phyloP scores from a whole-genome alignment of 2,113 vertebrate species.

The Pteronura brasiliensis region DNA sequence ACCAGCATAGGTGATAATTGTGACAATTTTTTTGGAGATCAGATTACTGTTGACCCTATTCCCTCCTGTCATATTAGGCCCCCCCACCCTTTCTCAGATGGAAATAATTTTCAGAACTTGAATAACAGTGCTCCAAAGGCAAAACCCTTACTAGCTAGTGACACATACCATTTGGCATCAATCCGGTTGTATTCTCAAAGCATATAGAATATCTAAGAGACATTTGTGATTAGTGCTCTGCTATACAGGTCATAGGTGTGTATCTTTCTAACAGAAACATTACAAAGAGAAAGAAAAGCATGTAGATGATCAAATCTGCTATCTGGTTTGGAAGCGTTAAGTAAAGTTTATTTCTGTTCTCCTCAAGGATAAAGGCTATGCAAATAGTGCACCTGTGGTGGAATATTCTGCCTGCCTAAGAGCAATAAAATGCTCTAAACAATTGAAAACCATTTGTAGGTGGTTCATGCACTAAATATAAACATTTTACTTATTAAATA shows the following conservation, averaged over 20 bases:
- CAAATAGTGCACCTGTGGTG: background rate
- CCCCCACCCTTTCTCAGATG: constrained; percentile 37
- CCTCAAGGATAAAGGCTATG: constrained; percentile 3
- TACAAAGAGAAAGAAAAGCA: background rate
- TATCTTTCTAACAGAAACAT: background rate
- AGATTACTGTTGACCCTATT: constrained; percentile 34
- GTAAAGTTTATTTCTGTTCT: constrained; percentile 37
- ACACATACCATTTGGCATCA: background rate
- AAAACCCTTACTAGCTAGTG: background rate
- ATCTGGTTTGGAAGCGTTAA: background rate
- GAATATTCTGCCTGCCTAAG: background rate
- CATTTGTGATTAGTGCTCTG: background rate
- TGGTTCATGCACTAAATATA: background rate
- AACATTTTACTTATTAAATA: background rate
- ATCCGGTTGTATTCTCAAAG: background rate
- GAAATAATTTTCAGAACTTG: constrained; percentile 60
- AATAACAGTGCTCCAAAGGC: constrained; percentile 6
- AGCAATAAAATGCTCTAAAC: background rate
- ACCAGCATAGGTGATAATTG: constrained; percentile 39
- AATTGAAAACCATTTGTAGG: background rate
- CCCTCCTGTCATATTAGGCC: background rate
- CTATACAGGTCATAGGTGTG: background rate
- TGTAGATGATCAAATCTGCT: background rate
- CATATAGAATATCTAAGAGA: background rate
- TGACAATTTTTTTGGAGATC: constrained; percentile 41